Conservation (phyloP, 1,140 invertebrate genomes). For the Drosophila tristis region DNA sequence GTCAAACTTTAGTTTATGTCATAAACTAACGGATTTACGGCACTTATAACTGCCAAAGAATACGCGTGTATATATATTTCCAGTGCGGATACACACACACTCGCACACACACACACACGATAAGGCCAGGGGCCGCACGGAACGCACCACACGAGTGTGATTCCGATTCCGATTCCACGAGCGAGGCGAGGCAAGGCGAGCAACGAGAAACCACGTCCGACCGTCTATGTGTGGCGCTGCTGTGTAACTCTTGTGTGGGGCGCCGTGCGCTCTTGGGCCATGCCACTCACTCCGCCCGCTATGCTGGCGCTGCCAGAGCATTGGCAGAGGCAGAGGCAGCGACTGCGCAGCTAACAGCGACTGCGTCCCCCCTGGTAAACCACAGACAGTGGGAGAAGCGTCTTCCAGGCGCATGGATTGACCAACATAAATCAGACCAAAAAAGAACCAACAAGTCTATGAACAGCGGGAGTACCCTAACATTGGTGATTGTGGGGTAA, state of each 20-base stretch:
- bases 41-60: too few species aligned
- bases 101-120: slow-evolving; percentile 47
- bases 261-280: slow-evolving; percentile 34
- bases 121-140: slow-evolving; percentile 44
- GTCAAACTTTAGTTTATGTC: too few species aligned
- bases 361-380: neutral
- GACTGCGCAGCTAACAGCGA: slow-evolving; percentile 9
- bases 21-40: too few species aligned
- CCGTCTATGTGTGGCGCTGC: slow-evolving; percentile 73
- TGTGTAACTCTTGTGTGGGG: slow-evolving; percentile 67
- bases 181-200: slow-evolving; percentile 39
- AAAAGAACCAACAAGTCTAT: neutral
- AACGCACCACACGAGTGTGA: slow-evolving; percentile 41
- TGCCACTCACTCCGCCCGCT: slow-evolving; percentile 49
- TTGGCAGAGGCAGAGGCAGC: slow-evolving; percentile 13
- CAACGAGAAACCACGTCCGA: slow-evolving; percentile 41
- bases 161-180: slow-evolving; percentile 35
- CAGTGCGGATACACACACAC: slow-evolving; percentile 31
- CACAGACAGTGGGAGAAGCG: slow-evolving; percentile 17
- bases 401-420: slow-evolving; percentile 5
- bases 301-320: slow-evolving; percentile 40
- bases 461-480: too few species aligned
- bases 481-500: too few species aligned
- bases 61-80: neutral
- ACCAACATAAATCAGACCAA: neutral